Evolutionary conservation across 2,797 vertebrate species (phyloP), one percentile per base, ranked within the genome.

Genomic region (Crossoptilon crossoptilon): DNA sequence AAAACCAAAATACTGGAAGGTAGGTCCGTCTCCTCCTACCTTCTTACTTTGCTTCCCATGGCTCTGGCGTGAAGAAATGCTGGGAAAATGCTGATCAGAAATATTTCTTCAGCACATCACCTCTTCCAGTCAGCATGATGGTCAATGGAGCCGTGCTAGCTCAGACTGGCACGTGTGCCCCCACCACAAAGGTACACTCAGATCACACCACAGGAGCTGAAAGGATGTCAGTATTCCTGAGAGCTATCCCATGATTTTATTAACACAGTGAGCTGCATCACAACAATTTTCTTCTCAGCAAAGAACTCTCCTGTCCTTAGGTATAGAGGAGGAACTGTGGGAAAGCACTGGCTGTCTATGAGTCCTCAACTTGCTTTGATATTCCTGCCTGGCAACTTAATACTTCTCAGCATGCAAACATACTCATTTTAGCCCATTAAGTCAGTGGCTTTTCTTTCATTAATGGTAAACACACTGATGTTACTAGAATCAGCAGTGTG

Each of bases 401-500:
- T 6, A 17, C 17, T 27, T 21, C 2, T 2, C 27, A 23, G 11
- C 3, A 4, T 12, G 17, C n/a, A 62, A 24, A 18, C 9, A 48
- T 2, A 26, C 8, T 43, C 53, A 24, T 24, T 43, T 49, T 10
- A 71, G 29, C 35, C 48, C 55, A 31, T 8, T 7, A 24, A 26
- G 43, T 19, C 17, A 37, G 37, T 6, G 29, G 41, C 4, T 18
- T 41, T 59, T 51, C 55, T 6, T 80, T 41, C 24, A 19, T 11
- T 7, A 24, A 46, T 7, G 21, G 58, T 21, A 27, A 53, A 48
- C 6, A 9, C 2, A 9, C 31, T 29, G 3, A 35, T 12, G 18
- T 26, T 24, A 39, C 18, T 5, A 18, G n/a, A 39, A 70, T 49
- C 22, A n/a, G 6, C 2, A 31, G 29, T 1, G 1, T 0, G 6